Base-by-base conservation (phyloP, 92 coral and sea anemone genomes). In the Parazoanthus darwini region DNA sequence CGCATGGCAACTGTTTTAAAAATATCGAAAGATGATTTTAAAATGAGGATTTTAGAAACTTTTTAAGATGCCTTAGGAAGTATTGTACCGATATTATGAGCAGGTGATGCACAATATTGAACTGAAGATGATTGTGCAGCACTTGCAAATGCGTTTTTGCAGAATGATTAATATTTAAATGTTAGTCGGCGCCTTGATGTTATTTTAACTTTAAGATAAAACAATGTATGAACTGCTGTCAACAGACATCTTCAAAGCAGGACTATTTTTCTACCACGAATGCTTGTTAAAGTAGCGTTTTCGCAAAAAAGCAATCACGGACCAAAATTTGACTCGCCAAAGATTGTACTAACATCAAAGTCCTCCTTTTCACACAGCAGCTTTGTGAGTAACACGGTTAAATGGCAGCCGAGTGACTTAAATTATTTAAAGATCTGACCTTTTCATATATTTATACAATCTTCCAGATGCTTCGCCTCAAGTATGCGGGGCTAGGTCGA, bases 381-480 rank as follows among this genome's bases (percentile, higher is more conserved):
- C 80, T 39, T 20, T 37, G 13, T 51, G 58, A 22, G 18, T 39
- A 39, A 75, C 50, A 37, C 79, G 8, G 43, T n/a, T 74, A 37
- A 37, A 35, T 36, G 46, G 5, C 78, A 6, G 11, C 42, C 2
- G 0, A 39, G 42, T 9, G 46, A 10, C 37, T 74, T 35, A 74
- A 74, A 37, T 36, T 15, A 35, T 37, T 7, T 18, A 4, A 33
- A 37, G 1, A 23, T 23, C 23, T 37, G 79, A 74, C 79, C 79
- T 37, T 37, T 74, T 74, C 51, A 48, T 48, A 48, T 48, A 48
- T 48, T 44, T 5, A 9, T 48, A 44, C 48, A 50, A 20, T 39
- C 18, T 76, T 76, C 80, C 46, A n/a, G 80, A 76, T 42, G 15
- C 29, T 76, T 76, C 80, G 80, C 25, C 42, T 44, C 11, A 76